Conservation (phyloP, 2,888 invertebrate genomes). For the Pediacus dermestoides region DNA sequence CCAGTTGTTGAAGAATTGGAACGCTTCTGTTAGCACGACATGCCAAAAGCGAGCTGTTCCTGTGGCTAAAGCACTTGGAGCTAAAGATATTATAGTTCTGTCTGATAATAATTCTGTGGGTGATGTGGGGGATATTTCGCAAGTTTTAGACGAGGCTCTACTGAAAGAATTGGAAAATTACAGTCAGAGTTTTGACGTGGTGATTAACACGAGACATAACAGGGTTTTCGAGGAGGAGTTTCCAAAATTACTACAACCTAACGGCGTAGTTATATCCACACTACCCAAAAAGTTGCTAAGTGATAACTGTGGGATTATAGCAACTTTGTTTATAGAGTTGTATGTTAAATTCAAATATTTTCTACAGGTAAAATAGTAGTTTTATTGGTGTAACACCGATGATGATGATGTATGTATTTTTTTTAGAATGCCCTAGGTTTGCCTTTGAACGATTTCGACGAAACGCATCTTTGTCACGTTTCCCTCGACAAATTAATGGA, state of each 20-base stretch:
- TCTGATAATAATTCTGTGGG: not conserved
- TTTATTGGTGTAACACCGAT: not conserved
- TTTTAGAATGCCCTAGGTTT: constrained; percentile 46
- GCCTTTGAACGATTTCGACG: constrained; percentile 39
- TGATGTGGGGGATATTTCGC: constrained; percentile 12
- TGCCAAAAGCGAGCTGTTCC: constrained; percentile 54
- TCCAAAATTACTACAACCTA: not conserved
- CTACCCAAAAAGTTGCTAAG: constrained; percentile 51
- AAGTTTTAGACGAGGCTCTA: constrained; percentile 22
- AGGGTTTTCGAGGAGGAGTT: constrained; percentile 29
- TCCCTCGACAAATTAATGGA: constrained; percentile 43
- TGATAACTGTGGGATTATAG: constrained; percentile 53
- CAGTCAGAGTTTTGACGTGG: constrained; percentile 40
- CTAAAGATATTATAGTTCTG: constrained; percentile 52
- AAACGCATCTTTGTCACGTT: constrained; percentile 44
- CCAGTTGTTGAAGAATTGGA: constrained; percentile 58
- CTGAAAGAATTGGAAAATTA: constrained; percentile 40
- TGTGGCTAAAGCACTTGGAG: constrained; percentile 56
- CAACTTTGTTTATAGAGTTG: constrained; percentile 50
- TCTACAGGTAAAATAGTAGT: constrained; percentile 45
- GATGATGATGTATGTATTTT: constrained; percentile 4
- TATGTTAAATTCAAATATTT: constrained; percentile 49
- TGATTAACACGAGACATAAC: constrained; percentile 39
- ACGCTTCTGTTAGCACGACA: constrained; percentile 55
- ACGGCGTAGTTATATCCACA: constrained; percentile 49